These are phyloP conservation scores for Andricus curvator DNA, from an alignment of 2,888 invertebrate genomes.

Conservation along the genomic window DNA sequence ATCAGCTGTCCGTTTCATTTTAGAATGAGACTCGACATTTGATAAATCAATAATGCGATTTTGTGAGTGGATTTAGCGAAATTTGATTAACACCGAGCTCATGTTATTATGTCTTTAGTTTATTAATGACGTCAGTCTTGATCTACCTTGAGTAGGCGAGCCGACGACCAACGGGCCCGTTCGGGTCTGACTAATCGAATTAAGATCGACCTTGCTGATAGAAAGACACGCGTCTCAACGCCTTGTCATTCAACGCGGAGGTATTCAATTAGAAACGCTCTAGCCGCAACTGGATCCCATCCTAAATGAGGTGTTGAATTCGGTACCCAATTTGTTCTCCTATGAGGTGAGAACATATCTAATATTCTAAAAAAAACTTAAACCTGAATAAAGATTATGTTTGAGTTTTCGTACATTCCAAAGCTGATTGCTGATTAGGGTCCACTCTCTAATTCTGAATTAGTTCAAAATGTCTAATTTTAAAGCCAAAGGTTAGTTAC, in stretches of 20 bases:
- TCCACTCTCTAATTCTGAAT: no score
- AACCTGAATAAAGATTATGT: neutral
- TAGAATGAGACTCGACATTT: neutral
- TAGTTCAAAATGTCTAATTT: no score
- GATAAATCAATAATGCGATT: conserved; percentile 9
- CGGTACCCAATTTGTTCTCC: neutral
- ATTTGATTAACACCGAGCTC: conserved; percentile 5
- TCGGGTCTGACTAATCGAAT: conserved; percentile 58
- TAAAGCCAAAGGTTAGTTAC: no score
- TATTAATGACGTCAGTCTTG: conserved; percentile 35
- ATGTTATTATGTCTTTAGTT: conserved; percentile 39
- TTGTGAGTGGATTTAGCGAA: conserved; percentile 9
- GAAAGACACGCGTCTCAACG: conserved; percentile 59
- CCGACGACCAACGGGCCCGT: conserved; percentile 36
- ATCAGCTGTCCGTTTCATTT: neutral
- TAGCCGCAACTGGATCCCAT: conserved; percentile 31
- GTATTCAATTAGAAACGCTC: conserved; percentile 54
- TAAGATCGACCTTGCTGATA: conserved; percentile 59
- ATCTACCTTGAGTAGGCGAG: conserved; percentile 32
- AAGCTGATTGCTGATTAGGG: neutral
- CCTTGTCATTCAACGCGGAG: conserved; percentile 56
- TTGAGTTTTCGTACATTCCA: neutral
- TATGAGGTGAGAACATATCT: neutral
- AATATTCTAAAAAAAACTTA: neutral
- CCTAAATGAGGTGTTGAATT: neutral